Evolutionary conservation across 2,888 invertebrate species (phyloP).

Genomic region (Herminia tarsipennalis): DNA sequence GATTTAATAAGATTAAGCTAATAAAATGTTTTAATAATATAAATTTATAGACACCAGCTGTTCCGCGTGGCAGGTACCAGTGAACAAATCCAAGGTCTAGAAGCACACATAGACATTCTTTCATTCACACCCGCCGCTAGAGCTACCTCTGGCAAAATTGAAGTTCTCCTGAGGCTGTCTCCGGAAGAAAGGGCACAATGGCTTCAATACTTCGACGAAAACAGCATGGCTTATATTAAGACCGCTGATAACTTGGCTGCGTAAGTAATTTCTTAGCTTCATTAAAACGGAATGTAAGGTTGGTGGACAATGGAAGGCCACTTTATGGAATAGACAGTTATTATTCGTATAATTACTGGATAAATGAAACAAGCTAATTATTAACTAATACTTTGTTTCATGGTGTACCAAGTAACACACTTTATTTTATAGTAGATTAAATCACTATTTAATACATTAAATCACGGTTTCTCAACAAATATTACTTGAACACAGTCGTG

Average conservation of each 20-base stretch:
- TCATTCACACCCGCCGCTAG: constrained; percentile 59
- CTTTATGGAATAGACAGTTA: too few species aligned
- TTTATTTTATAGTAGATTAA: too few species aligned
- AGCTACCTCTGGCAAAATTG: constrained; percentile 58
- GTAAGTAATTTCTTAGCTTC: constrained; percentile 48
- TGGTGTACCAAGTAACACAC: too few species aligned
- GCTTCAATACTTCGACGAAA: constrained; percentile 63
- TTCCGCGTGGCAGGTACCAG: constrained; percentile 64
- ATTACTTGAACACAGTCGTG: too few species aligned
- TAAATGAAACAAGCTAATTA: too few species aligned
- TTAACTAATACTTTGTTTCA: too few species aligned
- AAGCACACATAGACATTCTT: constrained; percentile 63
- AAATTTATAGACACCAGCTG: constrained; percentile 63
- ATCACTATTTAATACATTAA: too few species aligned
- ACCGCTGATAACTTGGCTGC: constrained; percentile 70
- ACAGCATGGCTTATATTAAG: constrained; percentile 58
- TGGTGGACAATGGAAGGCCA: too few species aligned
- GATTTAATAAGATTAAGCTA: too few species aligned
- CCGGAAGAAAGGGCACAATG: constrained; percentile 67
- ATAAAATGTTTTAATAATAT: not conserved
- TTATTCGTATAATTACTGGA: too few species aligned
- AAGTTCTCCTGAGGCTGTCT: constrained; percentile 65
- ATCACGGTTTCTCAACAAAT: too few species aligned
- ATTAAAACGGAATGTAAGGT: not conserved
- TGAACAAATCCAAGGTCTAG: constrained; percentile 55